Evolutionary conservation across 2,888 invertebrate genomes (phyloP).

Genomic region (Epistrophella euchroma): DNA sequence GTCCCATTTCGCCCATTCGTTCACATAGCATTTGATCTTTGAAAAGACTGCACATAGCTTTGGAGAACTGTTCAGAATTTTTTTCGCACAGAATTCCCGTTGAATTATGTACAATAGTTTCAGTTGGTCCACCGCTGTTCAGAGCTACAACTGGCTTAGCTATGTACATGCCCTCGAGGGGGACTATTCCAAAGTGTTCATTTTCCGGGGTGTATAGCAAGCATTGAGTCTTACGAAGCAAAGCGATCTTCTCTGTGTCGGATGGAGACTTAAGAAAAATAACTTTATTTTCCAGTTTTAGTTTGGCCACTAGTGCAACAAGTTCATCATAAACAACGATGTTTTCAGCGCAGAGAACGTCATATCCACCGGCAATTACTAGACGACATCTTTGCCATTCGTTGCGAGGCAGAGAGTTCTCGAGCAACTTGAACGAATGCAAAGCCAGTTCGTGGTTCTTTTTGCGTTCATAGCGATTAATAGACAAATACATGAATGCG

Average conservation of each 20-base stretch:
- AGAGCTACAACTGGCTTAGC: conserved; percentile 97
- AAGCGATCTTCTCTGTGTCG: conserved; percentile 92
- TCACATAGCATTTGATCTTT: conserved; percentile 86
- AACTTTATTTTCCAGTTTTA: conserved; percentile 89
- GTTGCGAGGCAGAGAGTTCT: conserved; percentile 84
- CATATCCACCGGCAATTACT: conserved; percentile 98
- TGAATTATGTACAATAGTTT: conserved; percentile 91
- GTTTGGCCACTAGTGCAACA: conserved; percentile 86
- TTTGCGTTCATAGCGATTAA: conserved; percentile 98
- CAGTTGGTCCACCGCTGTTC: conserved; percentile 97
- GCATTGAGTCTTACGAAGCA: conserved; percentile 91
- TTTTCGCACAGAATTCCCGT: conserved; percentile 93
- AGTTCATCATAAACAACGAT: conserved; percentile 93
- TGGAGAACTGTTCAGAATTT: conserved; percentile 89
- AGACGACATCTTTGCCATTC: conserved; percentile 90
- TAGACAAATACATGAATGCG: conserved; percentile 92
- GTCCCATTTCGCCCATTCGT: conserved; percentile 91
- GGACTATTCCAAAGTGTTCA: conserved; percentile 99
- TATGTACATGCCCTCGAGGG: conserved; percentile 98
- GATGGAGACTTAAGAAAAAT: conserved; percentile 94
- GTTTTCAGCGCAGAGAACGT: conserved; percentile 94
- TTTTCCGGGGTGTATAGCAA: conserved; percentile 97
- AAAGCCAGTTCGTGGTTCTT: conserved; percentile 96
- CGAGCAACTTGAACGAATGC: conserved; percentile 89
- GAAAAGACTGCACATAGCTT: conserved; percentile 89